Evolutionary conservation across 2,888 invertebrate genomes (phyloP).

Genomic region (Lacanobia wlatinum): DNA sequence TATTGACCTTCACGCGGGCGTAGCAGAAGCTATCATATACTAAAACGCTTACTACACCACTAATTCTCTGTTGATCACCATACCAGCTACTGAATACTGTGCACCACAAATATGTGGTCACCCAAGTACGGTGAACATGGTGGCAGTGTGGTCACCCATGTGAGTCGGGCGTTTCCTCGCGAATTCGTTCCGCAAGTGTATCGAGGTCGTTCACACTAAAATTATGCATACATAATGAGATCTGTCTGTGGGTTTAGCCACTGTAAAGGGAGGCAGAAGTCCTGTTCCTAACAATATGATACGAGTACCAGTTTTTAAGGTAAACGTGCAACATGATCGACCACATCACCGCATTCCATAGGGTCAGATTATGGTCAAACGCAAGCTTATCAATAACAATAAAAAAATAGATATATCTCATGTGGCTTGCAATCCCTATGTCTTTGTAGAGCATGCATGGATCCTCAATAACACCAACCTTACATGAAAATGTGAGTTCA

Average conservation of each 20-base stretch:
- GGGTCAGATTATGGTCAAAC: too few species aligned
- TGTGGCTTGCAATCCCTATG: too few species aligned
- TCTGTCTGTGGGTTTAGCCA: conserved; percentile 34
- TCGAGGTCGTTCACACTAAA: conserved; percentile 59
- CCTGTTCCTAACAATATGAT: neutral
- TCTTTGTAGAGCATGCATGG: too few species aligned
- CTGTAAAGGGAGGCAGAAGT: conserved; percentile 17
- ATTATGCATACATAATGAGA: conserved; percentile 59
- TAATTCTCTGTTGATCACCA: conserved; percentile 2
- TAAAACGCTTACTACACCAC: neutral
- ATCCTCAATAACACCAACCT: too few species aligned
- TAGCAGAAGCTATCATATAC: too few species aligned
- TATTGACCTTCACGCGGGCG: too few species aligned
- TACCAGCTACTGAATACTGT: conserved; percentile 4
- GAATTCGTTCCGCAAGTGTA: conserved; percentile 53
- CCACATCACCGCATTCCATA: too few species aligned
- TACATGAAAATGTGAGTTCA: too few species aligned
- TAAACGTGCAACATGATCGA: too few species aligned
- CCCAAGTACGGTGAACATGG: conserved; percentile 7
- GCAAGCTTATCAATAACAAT: too few species aligned
- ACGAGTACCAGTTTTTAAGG: too few species aligned
- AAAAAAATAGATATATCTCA: too few species aligned
- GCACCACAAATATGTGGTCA: conserved; percentile 39
- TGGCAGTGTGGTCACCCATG: conserved; percentile 34
- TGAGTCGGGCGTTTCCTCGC: conserved; percentile 41